Evolutionary conservation across 2,113 vertebrate species (phyloP).

Genomic region (Crotalus helleri): DNA sequence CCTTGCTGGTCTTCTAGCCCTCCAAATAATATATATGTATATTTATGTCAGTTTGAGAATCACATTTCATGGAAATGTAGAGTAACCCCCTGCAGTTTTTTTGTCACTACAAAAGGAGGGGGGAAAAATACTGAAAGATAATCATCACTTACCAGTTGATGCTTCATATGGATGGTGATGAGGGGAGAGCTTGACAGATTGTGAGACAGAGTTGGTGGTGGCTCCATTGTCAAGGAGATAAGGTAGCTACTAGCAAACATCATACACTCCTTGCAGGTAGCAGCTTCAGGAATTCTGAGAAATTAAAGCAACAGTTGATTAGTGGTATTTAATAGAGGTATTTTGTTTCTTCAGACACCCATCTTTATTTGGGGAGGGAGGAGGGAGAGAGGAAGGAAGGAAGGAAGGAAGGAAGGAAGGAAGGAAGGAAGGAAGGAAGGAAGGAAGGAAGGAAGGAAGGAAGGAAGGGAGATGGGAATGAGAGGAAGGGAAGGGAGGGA

Average conservation of each 20-base stretch:
- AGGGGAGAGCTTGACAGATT: conserved; percentile 85
- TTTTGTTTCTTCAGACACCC: no score
- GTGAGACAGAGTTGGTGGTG: conserved; percentile 74
- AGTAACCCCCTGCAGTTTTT: not conserved
- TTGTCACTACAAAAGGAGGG: not conserved
- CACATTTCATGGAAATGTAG: not conserved
- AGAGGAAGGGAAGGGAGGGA: no score
- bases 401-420: not conserved
- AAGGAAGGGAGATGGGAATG: not conserved
- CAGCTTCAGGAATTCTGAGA: conserved; percentile 80
- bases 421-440: no score
- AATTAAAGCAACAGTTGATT: not conserved
- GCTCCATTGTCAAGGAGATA: conserved; percentile 89
- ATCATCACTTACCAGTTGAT: conserved; percentile 80
- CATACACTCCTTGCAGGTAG: conserved; percentile 67
- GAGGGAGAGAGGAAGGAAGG: no score
- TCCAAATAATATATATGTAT: no score
- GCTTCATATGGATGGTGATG: conserved; percentile 82
- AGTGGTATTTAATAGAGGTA: not conserved
- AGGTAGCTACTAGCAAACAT: conserved; percentile 84
- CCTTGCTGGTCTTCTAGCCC: no score
- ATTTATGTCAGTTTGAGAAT: not conserved
- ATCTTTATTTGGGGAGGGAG: not conserved
- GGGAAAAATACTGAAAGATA: rapidly evolving
- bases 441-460: not conserved